Conservation (phyloP, 2,113 vertebrate species). For the Cyanoramphus novaezelandiae region DNA sequence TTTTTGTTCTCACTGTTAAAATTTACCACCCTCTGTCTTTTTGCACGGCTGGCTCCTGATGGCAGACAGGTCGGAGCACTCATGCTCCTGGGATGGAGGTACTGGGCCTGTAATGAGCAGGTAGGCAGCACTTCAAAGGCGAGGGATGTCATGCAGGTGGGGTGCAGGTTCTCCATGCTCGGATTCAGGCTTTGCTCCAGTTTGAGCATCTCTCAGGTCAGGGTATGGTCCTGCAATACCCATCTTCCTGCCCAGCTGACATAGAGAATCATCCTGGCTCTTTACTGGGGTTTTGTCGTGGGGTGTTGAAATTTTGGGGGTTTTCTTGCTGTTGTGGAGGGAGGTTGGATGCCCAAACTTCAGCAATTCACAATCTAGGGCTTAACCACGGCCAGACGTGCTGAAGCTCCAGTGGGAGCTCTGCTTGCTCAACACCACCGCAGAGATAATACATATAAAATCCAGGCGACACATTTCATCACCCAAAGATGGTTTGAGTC, state of each 20-base stretch:
- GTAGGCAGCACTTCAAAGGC: conserved; percentile 38
- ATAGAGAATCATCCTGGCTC: background rate
- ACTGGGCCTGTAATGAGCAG: conserved; percentile 22
- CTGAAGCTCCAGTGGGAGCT: background rate
- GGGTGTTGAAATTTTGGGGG: background rate
- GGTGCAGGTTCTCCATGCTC: background rate
- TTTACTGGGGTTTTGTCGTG: background rate
- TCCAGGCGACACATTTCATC: background rate
- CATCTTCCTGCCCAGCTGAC: accelerated
- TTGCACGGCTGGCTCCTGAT: background rate
- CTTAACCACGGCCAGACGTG: background rate
- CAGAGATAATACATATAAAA: background rate
- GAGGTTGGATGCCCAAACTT: background rate
- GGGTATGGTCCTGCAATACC: background rate
- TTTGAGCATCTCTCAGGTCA: background rate
- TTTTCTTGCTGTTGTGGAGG: background rate
- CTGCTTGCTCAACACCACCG: background rate
- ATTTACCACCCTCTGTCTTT: background rate
- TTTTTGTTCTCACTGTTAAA: background rate
- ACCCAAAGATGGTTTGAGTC: background rate
- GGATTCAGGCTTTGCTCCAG: background rate
- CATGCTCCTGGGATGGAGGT: background rate
- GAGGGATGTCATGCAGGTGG: background rate
- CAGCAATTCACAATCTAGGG: background rate
- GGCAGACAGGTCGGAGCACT: conserved; percentile 1